Conservation (phyloP, 2,113 vertebrate genomes). For the Limnothrissa miodon region DNA sequence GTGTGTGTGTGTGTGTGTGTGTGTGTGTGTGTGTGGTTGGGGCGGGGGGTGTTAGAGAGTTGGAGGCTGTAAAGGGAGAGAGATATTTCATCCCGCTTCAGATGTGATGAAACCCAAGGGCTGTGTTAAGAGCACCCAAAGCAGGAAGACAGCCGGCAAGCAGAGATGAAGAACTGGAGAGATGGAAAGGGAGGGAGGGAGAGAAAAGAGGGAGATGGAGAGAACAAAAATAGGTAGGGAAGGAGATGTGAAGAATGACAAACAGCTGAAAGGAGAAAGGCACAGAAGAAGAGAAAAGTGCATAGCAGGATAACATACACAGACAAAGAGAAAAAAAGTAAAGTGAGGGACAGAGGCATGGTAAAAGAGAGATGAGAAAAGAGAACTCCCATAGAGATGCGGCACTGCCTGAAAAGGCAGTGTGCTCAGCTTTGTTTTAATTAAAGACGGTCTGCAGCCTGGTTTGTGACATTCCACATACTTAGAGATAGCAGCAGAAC, state of each 20-base stretch:
- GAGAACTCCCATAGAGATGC: neutral
- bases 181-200: neutral
- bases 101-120: constrained; percentile 60
- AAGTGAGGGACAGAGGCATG: neutral
- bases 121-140: constrained; percentile 31
- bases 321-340: neutral
- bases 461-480: neutral
- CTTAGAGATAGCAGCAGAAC: neutral
- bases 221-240: neutral
- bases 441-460: neutral
- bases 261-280: neutral
- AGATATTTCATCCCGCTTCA: constrained; percentile 40
- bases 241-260: neutral
- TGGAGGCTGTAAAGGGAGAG: constrained; percentile 20
- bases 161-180: neutral
- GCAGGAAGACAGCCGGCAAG: neutral
- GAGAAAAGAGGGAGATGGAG: neutral
- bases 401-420: neutral
- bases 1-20: no score
- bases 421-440: neutral
- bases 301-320: neutral
- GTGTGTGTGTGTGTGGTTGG: no score
- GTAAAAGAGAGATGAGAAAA: neutral
- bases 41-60: neutral
- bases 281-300: neutral